phyloP scores from a whole-genome alignment of 1,140 invertebrate species.

The Octopus sinensis region DNA sequence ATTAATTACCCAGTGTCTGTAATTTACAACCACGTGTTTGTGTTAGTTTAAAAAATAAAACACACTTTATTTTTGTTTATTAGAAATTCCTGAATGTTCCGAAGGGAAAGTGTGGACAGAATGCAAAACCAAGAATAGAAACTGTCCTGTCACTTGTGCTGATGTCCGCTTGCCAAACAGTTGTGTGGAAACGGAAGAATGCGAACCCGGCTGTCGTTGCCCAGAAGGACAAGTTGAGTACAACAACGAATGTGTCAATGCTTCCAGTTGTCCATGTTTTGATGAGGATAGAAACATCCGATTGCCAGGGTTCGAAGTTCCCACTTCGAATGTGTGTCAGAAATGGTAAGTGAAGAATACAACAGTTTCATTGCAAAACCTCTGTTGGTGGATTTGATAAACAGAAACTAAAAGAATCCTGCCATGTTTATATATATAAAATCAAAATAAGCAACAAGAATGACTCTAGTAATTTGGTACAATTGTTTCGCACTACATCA shows the following conservation, averaged over 20 bases:
- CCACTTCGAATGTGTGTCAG: background rate
- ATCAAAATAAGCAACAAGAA: too few species aligned
- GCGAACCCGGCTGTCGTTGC: slow-evolving; percentile 17
- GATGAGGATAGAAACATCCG: slow-evolving; percentile 7
- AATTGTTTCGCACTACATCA: too few species aligned
- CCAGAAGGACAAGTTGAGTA: slow-evolving; percentile 19
- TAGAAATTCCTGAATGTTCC: background rate
- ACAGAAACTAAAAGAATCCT: too few species aligned
- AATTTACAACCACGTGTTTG: too few species aligned
- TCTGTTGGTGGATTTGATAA: too few species aligned
- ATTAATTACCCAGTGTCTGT: too few species aligned
- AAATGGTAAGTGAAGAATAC: background rate
- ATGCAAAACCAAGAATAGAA: background rate
- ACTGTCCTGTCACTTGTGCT: slow-evolving; percentile 18
- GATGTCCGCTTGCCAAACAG: slow-evolving; percentile 11
- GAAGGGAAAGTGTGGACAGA: background rate
- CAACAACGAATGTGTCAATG: background rate
- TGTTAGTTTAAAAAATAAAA: too few species aligned
- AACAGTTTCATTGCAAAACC: too few species aligned
- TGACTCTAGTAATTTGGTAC: too few species aligned
- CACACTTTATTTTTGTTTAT: too few species aligned
- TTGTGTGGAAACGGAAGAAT: slow-evolving; percentile 22
- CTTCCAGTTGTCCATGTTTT: slow-evolving; percentile 21
- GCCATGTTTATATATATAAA: too few species aligned
- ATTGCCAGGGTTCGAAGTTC: background rate